Evolutionary conservation across 2,888 invertebrate species (phyloP), one percentile per base, ranked within the genome.

Genomic region (Dicycla oo): DNA sequence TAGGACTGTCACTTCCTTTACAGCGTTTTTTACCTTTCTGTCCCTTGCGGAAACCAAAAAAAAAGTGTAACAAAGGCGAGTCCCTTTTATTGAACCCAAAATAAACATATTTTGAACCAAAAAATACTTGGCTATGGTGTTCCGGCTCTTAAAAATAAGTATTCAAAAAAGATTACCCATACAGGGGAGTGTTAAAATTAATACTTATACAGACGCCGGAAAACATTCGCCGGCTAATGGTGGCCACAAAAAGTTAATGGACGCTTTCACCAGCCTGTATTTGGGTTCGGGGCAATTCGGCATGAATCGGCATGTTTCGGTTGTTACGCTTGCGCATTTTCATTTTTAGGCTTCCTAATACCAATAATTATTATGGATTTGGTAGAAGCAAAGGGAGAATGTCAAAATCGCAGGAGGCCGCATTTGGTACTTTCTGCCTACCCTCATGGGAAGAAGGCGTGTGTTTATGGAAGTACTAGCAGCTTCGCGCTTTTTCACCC

Each of bases 231-330:
- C 82, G 81, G 66, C 75, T 90, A 92, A 92, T 90, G 91, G 86
- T 61, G 43, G 73, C 78, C 82, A 82, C 90, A 91, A 91, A 92
- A 92, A 91, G 90, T 88, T 91, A 92, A 92, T 92, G 92, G 91
- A 88, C 79, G 86, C 85, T 87, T 91, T 88, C 86, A 78, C 66
- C 85, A 81, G 63, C 73, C 82, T 85, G 86, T 77, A 75, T 81
- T 81, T 69, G 87, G 57, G 73, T 77, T 85, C 78, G 79, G 69
- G 20, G 69, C 64, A 40, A 82, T 87, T 83, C 82, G 82, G 81
- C 83, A 86, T 92, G 92, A 91, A 83, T 88, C 89, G 87, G 90
- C 91, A 87, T 85, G 84, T 88, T 87, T 88, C 83, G 85, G 67
- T 75, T 56, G 63, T 74, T 65, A 82, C 72, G 83, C 77, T 65